phyloP scores from a whole-genome alignment of 37 sponge, comb jelly and placozoan species.

The Halisarca cf. caerulea region DNA sequence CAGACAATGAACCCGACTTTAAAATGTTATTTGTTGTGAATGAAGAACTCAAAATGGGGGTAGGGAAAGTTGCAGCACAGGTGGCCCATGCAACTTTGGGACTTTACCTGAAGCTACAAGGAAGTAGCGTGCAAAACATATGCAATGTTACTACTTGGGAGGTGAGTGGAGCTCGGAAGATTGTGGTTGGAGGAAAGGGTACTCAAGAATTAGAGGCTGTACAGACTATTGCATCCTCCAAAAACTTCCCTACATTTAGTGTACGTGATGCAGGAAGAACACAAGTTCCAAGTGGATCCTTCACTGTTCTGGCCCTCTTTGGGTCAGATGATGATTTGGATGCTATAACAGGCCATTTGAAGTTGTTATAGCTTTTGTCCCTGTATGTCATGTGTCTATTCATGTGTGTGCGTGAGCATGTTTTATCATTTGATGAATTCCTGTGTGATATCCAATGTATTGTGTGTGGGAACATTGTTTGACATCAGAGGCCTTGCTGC shows the following conservation, averaged over 20 bases:
- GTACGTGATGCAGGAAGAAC: conserved; percentile 83
- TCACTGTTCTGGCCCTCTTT: conserved; percentile 83
- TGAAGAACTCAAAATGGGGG: conserved; percentile 67
- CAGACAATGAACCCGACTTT: conserved; percentile 16
- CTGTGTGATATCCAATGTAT: too few relatives aligned
- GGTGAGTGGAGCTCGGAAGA: conserved; percentile 52
- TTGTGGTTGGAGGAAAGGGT: conserved; percentile 61
- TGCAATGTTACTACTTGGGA: conserved; percentile 42
- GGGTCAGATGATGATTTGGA: conserved; percentile 48
- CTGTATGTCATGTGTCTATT: too few relatives aligned
- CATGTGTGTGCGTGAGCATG: too few relatives aligned
- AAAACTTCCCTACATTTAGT: conserved; percentile 33
- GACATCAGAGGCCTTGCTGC: too few relatives aligned
- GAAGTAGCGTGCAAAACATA: conserved; percentile 7
- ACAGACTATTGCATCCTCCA: conserved; percentile 33
- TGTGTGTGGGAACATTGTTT: too few relatives aligned
- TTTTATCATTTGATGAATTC: too few relatives aligned
- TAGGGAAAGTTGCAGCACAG: conserved; percentile 83
- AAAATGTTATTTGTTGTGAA: conserved; percentile 90
- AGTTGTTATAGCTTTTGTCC: neutral
- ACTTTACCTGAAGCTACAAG: conserved; percentile 43
- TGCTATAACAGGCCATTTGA: conserved; percentile 66
- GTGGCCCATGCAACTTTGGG: conserved; percentile 84
- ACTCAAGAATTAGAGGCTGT: conserved; percentile 49
- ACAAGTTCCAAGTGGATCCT: conserved; percentile 69